Evolutionary conservation across 2,113 vertebrate species (phyloP).

Genomic region (Artemisiospiza belli): DNA sequence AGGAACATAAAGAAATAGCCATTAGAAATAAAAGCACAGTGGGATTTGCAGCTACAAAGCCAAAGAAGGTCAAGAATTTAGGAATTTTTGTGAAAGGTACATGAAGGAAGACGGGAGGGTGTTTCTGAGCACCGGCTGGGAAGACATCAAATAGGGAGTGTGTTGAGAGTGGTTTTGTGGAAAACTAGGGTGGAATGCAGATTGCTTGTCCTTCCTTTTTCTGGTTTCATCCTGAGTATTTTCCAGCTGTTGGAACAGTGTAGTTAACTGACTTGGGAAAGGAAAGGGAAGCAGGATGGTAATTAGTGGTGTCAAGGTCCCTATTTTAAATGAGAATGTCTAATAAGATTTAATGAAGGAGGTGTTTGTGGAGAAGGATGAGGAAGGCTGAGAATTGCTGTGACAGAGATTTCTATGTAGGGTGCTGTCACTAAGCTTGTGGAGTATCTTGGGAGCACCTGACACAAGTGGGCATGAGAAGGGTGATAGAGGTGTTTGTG

Average conservation of each 20-base stretch:
- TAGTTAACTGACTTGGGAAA: not conserved
- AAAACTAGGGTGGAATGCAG: not conserved
- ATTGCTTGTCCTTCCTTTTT: not conserved
- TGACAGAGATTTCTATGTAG: not conserved
- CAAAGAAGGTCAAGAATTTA: not conserved
- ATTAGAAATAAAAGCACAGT: not conserved
- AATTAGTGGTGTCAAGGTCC: not conserved
- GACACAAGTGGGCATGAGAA: not conserved
- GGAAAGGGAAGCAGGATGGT: not conserved
- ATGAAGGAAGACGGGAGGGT: not conserved
- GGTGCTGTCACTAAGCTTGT: not conserved
- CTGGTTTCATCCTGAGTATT: not conserved
- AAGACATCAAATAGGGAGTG: not conserved
- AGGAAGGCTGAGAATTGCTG: not conserved
- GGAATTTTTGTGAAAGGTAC: not conserved
- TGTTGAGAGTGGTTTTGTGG: not conserved
- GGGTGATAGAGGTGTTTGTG: not conserved
- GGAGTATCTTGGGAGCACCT: not conserved
- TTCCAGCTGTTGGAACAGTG: not conserved
- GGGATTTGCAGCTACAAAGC: not conserved
- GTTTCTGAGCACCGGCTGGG: not conserved
- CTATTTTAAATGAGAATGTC: not conserved
- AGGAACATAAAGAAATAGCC: not conserved
- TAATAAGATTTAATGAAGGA: not conserved
- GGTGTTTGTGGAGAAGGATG: not conserved